Base-by-base conservation (phyloP, 2,113 vertebrate species). In the Camelus bactrianus region DNA sequence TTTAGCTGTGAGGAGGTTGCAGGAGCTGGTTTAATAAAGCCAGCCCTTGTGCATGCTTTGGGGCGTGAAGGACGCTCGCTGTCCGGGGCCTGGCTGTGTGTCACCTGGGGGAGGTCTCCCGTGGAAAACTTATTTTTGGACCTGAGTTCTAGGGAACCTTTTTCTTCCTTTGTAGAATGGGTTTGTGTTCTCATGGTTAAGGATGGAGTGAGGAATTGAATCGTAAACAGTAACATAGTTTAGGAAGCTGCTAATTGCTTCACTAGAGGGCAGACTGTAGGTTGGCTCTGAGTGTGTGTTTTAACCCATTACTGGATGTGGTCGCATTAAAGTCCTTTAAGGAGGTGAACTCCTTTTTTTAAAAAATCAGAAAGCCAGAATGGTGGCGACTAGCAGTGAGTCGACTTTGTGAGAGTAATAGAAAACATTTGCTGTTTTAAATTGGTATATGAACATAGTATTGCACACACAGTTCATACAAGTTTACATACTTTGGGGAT, bases 331-430 rank as follows among this genome's bases (percentile, higher is more conserved):
- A 91, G 19, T 60, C 24, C 48, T 94, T 79, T 42, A 50, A 94
- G 19, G 50, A 89, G n/a, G 24, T 76, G 48, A 94, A 48, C 32
- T 75, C 52, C 48, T 42, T 46, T 62, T 89, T 56, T 50, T 4
- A 8, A 60, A 75, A 72, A 93, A 69, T 75, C 50, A 46, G 79
- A 95, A 86, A 92, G 38, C 64, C 64, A 91, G 16, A 42, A 70
- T 83, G 24, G 7, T 60, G 75, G n/a, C 42, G 52, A 0, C n/a
- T 46, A 48, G 82, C 89, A 90, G 35, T 32, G 56, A 24, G 14
- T 46, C 76, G 42, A 46, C 26, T 90, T 85, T 87, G 52, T 67
- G 64, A 91, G 76, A 84, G 28, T 87, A 60, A 79, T 12, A 26
- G 75, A 56, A 80, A 88, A 79, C n/a, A 1, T 32, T 80, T 85